Conservation (phyloP, 2,888 invertebrate species). For the Yponomeuta malinellus region DNA sequence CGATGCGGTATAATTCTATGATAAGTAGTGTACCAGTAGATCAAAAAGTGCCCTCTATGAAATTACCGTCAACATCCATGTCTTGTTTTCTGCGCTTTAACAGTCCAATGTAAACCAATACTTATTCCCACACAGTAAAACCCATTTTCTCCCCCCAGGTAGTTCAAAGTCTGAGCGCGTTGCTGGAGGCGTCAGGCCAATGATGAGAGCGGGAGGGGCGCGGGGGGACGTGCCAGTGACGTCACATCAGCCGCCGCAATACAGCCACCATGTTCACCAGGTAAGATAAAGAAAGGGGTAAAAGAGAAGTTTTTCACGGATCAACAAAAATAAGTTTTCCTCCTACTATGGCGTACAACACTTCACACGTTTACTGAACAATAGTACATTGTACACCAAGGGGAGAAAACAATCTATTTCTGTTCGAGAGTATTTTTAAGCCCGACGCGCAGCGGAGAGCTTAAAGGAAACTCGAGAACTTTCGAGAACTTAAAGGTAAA, state of each 20-base stretch:
- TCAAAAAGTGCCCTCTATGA: too few species aligned
- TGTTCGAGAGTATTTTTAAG: too few species aligned
- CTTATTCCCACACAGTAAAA: too few species aligned
- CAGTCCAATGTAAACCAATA: too few species aligned
- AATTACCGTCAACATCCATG: too few species aligned
- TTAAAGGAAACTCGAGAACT: too few species aligned
- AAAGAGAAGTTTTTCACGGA: background rate
- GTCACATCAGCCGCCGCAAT: slow-evolving; percentile 31
- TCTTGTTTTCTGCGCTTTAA: background rate
- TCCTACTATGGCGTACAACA: too few species aligned
- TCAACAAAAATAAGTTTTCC: too few species aligned
- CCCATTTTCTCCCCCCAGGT: background rate
- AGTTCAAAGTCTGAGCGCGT: slow-evolving; percentile 15
- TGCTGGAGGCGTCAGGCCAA: slow-evolving; percentile 36
- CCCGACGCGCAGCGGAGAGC: too few species aligned
- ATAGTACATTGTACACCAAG: too few species aligned
- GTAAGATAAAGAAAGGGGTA: slow-evolving; percentile 28
- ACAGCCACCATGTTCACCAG: slow-evolving; percentile 67
- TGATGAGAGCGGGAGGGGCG: slow-evolving; percentile 63
- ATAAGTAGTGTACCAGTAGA: background rate
- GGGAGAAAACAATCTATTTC: too few species aligned
- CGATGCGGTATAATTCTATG: background rate
- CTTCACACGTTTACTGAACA: background rate
- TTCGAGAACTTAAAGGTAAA: too few species aligned
- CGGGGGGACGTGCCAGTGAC: slow-evolving; percentile 55